Evolutionary conservation across 2,888 invertebrate genomes (phyloP), one percentile per base, ranked within the genome.

Genomic region (Sinhomidia bicolor): DNA sequence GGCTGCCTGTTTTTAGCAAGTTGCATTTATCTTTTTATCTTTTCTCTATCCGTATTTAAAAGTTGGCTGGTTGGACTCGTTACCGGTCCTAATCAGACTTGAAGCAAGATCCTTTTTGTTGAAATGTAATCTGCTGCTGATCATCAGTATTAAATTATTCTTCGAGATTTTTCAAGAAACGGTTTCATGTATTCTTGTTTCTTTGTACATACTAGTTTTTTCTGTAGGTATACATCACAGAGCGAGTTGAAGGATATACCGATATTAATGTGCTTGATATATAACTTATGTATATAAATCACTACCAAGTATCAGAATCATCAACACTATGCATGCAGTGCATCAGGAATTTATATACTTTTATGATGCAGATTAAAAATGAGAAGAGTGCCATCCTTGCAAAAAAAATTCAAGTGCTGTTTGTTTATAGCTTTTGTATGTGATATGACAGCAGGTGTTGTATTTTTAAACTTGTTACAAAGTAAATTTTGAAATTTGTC

Each of bases 131-230:
- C 68, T 44, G 83, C 20, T 44, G 57, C 12, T 78, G 76, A 32
- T 36, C 36, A 88, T 82, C 78, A 82, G 87, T 82, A 54, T 82
- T 88, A 82, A 88, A 78, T 81, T 88, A 82, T 82, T n/a, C n/a
- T n/a, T n/a, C n/a, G n/a, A n/a, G n/a, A n/a, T n/a, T n/a, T n/a
- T n/a, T 88, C 82, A 51, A 82, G 29, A 74, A 14, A 62, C 12
- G 62, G 6, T n/a, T n/a, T n/a, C 51, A 9, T 62, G n/a, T 36
- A 10, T n/a, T 17, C 12, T 68, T 68, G 36, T 36, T 14, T n/a
- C 14, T 26, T 17, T 32, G 36, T 60, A 60, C 23, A 2, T 68
- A 36, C 36, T 36, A 17, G 65, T 36, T 36, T 32, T 17, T n/a
- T 20, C 6, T 20, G 57, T 57, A 57, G 6, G 57, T 3, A 47